These are phyloP conservation scores for Entomyzon cyanotis DNA, from an alignment of 2,113 vertebrate genomes.

Conservation along the genomic window DNA sequence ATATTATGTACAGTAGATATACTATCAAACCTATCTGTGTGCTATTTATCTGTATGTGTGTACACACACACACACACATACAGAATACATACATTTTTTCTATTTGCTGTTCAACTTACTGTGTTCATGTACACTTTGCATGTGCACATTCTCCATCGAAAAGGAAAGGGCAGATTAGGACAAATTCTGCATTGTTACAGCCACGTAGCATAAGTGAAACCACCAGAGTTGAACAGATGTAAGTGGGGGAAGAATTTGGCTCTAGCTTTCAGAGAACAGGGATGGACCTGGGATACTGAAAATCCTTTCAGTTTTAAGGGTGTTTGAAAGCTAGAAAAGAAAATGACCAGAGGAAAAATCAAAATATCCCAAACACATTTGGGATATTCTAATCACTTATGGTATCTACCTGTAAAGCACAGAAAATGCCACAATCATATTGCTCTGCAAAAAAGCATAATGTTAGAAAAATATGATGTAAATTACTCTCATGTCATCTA, in stretches of 20 bases:
- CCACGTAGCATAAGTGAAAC: neutral
- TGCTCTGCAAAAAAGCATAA: neutral
- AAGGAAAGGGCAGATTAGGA: constrained; percentile 61
- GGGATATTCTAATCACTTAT: constrained; percentile 33
- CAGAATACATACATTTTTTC: neutral
- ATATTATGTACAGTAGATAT: constrained; percentile 69
- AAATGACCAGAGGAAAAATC: neutral
- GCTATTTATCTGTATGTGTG: constrained; percentile 28
- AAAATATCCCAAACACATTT: neutral
- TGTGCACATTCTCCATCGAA: neutral
- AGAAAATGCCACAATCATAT: neutral
- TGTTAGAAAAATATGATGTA: neutral
- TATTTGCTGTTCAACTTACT: neutral
- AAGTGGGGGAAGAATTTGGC: constrained; percentile 59
- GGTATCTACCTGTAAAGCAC: constrained; percentile 29
- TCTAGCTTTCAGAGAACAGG: neutral
- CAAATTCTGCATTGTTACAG: constrained; percentile 43
- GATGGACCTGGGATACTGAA: neutral
- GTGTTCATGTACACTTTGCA: neutral
- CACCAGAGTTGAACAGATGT: constrained; percentile 53
- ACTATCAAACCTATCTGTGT: constrained; percentile 38
- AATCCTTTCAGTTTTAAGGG: neutral
- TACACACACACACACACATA: neutral
- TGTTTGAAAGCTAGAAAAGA: neutral
- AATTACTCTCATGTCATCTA: neutral